phyloP scores from a whole-genome alignment of 2,888 invertebrate genomes.

The Andricus curvator region DNA sequence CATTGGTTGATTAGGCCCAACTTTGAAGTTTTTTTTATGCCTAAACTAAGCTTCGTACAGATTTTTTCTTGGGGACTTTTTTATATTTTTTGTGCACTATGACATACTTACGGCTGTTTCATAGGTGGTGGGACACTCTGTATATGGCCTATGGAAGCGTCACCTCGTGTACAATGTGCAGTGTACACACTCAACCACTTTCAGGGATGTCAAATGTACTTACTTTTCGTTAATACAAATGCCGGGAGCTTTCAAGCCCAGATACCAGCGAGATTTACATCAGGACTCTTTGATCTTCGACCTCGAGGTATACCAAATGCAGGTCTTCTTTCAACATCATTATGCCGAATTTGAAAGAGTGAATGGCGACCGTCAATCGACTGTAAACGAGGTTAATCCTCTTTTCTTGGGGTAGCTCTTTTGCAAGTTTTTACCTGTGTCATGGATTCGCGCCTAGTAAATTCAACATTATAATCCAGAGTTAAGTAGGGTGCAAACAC shows the following conservation, averaged over 20 bases:
- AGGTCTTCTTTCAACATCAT: constrained; percentile 14
- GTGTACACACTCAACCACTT: too few relatives aligned
- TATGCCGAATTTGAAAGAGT: constrained; percentile 9
- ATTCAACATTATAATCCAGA: background rate
- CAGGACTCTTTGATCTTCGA: constrained; percentile 23
- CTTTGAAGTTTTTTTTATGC: too few relatives aligned
- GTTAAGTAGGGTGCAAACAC: background rate
- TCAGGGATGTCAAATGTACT: background rate
- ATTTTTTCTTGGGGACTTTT: too few relatives aligned
- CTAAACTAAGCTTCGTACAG: too few relatives aligned
- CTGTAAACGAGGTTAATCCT: background rate
- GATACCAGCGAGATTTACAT: constrained; percentile 11
- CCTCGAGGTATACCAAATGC: background rate
- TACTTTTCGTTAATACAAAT: background rate
- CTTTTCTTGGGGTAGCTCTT: background rate
- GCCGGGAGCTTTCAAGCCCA: constrained; percentile 9
- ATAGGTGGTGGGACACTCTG: too few relatives aligned
- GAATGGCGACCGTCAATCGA: background rate
- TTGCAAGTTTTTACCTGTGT: background rate
- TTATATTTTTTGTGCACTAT: too few relatives aligned
- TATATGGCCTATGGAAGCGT: background rate
- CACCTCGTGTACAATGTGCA: background rate
- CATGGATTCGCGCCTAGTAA: background rate
- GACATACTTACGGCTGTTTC: too few relatives aligned
- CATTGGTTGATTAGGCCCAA: too few relatives aligned